Base-by-base conservation (phyloP, 2,888 invertebrate genomes). In the Biston betularia region DNA sequence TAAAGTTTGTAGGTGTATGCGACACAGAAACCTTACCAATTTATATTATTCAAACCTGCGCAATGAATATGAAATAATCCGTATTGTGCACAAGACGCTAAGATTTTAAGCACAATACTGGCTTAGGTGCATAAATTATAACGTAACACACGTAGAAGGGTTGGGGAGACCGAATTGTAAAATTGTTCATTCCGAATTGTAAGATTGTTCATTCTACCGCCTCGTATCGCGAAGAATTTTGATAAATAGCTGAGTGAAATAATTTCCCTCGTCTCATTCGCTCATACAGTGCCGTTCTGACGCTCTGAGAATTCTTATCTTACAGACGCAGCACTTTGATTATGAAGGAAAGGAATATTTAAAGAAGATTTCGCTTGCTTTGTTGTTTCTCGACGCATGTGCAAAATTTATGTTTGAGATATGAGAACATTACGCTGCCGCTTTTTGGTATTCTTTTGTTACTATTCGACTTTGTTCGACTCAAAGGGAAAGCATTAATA, bases 261-360 rank as follows among this genome's bases (percentile, higher is more conserved):
- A 89, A 92, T 90, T 90, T 86, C 77, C 74, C 78, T 80, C 84
- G 82, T 87, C 83, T 79, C 79, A 86, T 83, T 85, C 82, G 75
- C 79, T 79, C 82, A 82, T 80, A 83, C 81, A 81, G 81, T 77
- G 76, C 77, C 83, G 80, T 82, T 82, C 79, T 78, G 83, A 85
- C 86, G 87, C 88, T 86, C 79, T 71, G 87, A 86, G 88, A 89
- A 91, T 92, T 90, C 92, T 92, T 92, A 93, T 92, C 92, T 89
- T 77, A 79, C 83, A 79, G 86, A 92, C 90, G 84, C 91, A 92
- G 90, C 89, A 89, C 88, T 92, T 91, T 92, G 92, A 93, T 92
- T 92, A 91, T 87, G 85, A 88, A 86, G 82, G 87, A 86, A 87
- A 87, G 87, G 89, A 91, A 92, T 93, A 91, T 92, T 92, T 90